Evolutionary conservation across 2,888 invertebrate species (phyloP), one percentile per base, ranked within the genome.

Genomic region (Oegoconia quadripuncta): DNA sequence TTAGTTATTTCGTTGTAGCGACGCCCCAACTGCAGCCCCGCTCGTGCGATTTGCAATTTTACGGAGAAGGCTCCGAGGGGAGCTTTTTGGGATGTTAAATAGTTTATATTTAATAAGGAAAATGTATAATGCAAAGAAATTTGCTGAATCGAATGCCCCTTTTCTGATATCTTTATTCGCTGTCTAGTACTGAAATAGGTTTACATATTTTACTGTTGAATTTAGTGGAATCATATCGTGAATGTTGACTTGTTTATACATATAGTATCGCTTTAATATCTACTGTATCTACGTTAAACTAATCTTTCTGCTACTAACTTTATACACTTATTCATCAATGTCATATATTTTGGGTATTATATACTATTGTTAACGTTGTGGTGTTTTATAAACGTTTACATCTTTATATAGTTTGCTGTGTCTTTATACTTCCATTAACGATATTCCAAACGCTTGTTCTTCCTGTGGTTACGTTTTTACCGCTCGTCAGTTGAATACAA

Each of bases 21-120:
- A 45, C 42, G 48, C 55, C 57, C 60, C 66, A 52, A 63, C 77
- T 73, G 76, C 75, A 76, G 74, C 74, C 73, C 67, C 66, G 64
- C 58, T 45, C 42, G 46, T 30, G 42, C 47, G 37, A 37, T 42
- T 43, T 35, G 20, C 17, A 26, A 2, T 26, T 25, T 30, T n/a
- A n/a, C n/a, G 25, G 11, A 17, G 22, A 29, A 25, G 29, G 20
- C 8, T 20, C 28, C 14, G n/a, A n/a, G n/a, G n/a, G n/a, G n/a
- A 4, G 22, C 22, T 9, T 22, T 22, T 9, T 22, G 6, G 22
- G 5, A 22, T 22, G 22, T 22, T 9, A 2, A 22, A 22, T 5
- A 9, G 22, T 9, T 22, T 22, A 2, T 22, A 22, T 9, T 4
- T 2, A 5, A 9, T 5, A n/a, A n/a, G n/a, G 6, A 22, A 22